A percentile compares a stretch with the other conserved stretches of the same genome.
These are phyloP conservation scores for Dicrostonyx torquatus DNA, from an alignment of 2,797 vertebrate genomes.

Conservation along the genomic window DNA sequence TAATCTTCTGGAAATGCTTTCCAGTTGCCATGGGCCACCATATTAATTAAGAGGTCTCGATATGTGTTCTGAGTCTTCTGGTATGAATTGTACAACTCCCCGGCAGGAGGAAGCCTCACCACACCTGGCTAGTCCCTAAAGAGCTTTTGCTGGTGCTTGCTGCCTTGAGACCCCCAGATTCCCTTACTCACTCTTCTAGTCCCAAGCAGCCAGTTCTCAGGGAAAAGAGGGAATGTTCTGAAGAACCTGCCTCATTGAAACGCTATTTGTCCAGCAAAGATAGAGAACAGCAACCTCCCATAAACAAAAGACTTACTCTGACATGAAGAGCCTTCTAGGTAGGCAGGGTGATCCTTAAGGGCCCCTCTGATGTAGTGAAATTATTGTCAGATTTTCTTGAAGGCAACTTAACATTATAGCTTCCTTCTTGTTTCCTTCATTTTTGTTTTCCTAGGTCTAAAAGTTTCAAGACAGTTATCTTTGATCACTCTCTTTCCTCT, in stretches of 20 bases:
- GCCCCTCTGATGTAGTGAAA: neutral
- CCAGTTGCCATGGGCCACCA: constrained; percentile 70
- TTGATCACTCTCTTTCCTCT: constrained; percentile 66
- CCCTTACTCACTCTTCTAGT: neutral
- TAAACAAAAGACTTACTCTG: neutral
- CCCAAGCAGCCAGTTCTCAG: neutral
- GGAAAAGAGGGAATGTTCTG: neutral
- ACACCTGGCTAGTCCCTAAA: neutral
- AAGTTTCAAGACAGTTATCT: constrained; percentile 52
- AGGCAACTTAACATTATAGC: neutral
- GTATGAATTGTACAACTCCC: neutral
- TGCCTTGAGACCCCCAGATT: neutral
- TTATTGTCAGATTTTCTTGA: neutral
- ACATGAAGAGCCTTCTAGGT: neutral
- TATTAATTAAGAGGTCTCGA: constrained; percentile 69
- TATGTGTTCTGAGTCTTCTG: constrained; percentile 45
- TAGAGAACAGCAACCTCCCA: neutral
- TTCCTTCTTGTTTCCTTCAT: neutral
- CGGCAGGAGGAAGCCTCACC: neutral
- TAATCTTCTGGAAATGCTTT: constrained; percentile 69
- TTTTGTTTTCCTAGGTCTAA: neutral
- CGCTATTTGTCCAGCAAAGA: neutral
- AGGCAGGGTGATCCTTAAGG: neutral
- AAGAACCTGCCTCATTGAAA: constrained; percentile 28
- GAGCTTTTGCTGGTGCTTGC: neutral